These are phyloP conservation scores for Coregonus clupeaformis DNA, from an alignment of 2,113 vertebrate genomes.

Conservation along the genomic window DNA sequence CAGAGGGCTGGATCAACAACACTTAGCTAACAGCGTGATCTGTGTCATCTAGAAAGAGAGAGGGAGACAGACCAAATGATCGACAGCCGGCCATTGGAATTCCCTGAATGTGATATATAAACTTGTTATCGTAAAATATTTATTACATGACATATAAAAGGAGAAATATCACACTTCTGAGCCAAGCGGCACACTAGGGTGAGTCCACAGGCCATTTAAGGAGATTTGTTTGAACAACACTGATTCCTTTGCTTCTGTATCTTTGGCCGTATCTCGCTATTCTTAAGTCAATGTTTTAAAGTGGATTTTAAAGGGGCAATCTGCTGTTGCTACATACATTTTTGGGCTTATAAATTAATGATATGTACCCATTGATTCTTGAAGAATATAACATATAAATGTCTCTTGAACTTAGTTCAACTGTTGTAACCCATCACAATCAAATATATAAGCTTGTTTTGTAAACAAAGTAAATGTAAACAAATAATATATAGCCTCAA, in stretches of 20 bases:
- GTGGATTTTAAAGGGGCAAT: neutral
- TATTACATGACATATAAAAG: neutral
- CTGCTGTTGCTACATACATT: too few relatives aligned
- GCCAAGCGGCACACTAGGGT: conserved; percentile 16
- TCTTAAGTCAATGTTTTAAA: conserved; percentile 23
- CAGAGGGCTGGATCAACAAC: neutral
- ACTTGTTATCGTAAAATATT: neutral
- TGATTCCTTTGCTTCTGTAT: neutral
- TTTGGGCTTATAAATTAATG: too few relatives aligned
- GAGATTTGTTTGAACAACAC: conserved; percentile 10
- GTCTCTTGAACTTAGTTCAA: too few relatives aligned
- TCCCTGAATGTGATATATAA: neutral
- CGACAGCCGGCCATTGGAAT: neutral
- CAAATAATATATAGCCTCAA: too few relatives aligned
- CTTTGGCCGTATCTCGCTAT: conserved; percentile 14
- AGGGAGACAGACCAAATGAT: neutral
- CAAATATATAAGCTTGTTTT: too few relatives aligned
- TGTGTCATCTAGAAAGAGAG: neutral
- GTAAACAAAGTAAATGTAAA: too few relatives aligned
- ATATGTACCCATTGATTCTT: too few relatives aligned
- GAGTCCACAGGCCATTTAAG: conserved; percentile 5
- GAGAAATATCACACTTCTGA: conserved; percentile 2
- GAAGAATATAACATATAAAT: too few relatives aligned
- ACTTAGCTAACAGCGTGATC: neutral
- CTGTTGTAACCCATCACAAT: too few relatives aligned